phyloP scores from a whole-genome alignment of 2,888 invertebrate species.

The Aethes cnicana region DNA sequence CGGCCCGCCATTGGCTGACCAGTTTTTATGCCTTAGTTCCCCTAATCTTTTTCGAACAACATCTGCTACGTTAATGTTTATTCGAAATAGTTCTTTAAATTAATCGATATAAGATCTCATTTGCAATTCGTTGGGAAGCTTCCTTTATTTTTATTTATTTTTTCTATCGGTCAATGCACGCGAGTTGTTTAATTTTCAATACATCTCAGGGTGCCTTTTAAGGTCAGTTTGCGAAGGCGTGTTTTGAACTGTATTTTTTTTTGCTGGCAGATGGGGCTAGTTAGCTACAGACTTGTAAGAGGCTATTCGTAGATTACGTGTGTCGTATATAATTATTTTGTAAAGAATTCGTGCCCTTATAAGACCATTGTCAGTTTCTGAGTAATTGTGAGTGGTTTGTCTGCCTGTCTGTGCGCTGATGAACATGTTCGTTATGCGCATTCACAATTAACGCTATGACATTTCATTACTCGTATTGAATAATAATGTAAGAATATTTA shows the following conservation, averaged over 20 bases:
- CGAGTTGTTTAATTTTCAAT: conserved; percentile 74
- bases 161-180: conserved; percentile 69
- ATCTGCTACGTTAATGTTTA: conserved; percentile 76
- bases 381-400: conserved; percentile 13
- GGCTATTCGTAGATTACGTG: conserved; percentile 34
- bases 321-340: conserved; percentile 37
- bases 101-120: conserved; percentile 68
- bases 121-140: conserved; percentile 54
- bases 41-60: conserved; percentile 81
- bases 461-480: too few species aligned
- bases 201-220: conserved; percentile 70
- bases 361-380: conserved; percentile 30
- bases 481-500: too few species aligned
- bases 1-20: conserved; percentile 72
- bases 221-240: conserved; percentile 60
- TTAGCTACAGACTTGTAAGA: background rate
- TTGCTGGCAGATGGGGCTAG: conserved; percentile 55
- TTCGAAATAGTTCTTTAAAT: conserved; percentile 76
- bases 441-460: too few species aligned
- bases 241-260: conserved; percentile 57
- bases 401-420: conserved; percentile 2
- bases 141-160: conserved; percentile 57
- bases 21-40: conserved; percentile 81
- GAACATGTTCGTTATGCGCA: background rate
- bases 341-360: conserved; percentile 40